Percentiles rank a stretch among this genome's conserved stretches.
Conservation (phyloP, 1,140 invertebrate genomes). For the Trachymyrmex septentrionalis region DNA sequence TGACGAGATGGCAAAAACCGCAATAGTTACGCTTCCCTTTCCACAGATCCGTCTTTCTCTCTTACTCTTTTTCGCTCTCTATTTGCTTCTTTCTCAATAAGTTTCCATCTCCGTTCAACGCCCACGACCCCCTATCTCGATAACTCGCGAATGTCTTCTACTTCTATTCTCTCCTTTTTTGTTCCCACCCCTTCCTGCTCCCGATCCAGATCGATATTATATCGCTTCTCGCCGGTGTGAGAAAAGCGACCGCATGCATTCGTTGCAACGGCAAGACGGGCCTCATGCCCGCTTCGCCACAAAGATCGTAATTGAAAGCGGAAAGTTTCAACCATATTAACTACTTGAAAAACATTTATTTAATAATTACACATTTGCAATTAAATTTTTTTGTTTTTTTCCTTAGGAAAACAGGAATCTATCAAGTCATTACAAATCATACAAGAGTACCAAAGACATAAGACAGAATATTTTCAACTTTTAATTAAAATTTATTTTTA, state of each 20-base stretch:
- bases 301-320: slow-evolving; percentile 11
- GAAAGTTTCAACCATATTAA: slow-evolving; percentile 14
- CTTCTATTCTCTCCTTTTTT: slow-evolving; percentile 69
- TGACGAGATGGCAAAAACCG: slow-evolving; percentile 82
- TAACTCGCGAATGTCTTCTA: slow-evolving; percentile 56
- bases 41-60: slow-evolving; percentile 10
- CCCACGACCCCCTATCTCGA: slow-evolving; percentile 45
- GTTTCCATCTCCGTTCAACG: slow-evolving; percentile 64
- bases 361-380: slow-evolving; percentile 10
- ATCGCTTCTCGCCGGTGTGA: slow-evolving; percentile 38
- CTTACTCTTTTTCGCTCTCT: slow-evolving; percentile 65
- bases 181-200: slow-evolving; percentile 24
- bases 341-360: not conserved
- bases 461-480: not conserved
- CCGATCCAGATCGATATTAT: slow-evolving; percentile 69
- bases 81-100: slow-evolving; percentile 54
- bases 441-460: not conserved
- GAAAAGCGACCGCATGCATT: slow-evolving; percentile 58
- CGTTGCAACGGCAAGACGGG: not conserved
- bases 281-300: not conserved
- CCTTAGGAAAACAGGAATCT: not conserved
- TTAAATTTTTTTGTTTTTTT: not conserved
- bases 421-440: not conserved
- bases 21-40: slow-evolving; percentile 79
- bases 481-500: slow-evolving; percentile 3